These are phyloP conservation scores for Eulithis prunata DNA, from an alignment of 2,888 invertebrate genomes.

Conservation along the genomic window DNA sequence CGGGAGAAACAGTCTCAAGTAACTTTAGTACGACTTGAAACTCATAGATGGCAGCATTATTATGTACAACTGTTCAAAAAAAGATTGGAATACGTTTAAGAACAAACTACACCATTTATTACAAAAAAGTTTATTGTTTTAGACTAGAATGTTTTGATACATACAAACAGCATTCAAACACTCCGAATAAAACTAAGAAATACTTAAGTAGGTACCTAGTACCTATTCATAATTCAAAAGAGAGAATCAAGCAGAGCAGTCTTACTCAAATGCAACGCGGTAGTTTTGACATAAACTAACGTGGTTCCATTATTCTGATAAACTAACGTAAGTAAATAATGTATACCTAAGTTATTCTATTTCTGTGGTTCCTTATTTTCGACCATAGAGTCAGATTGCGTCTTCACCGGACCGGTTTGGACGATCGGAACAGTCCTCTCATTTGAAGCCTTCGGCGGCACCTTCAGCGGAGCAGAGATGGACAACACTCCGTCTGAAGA, in stretches of 20 bases:
- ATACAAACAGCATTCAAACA: slow-evolving; percentile 7
- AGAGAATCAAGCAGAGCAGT: slow-evolving; percentile 4
- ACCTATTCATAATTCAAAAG: not conserved
- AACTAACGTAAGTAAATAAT: too few relatives aligned
- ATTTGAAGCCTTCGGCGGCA: slow-evolving; percentile 62
- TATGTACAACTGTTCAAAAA: not conserved
- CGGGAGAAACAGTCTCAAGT: too few relatives aligned
- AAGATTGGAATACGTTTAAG: too few relatives aligned
- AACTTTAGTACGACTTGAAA: not conserved
- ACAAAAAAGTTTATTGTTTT: slow-evolving; percentile 5
- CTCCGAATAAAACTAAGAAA: not conserved
- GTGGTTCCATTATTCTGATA: not conserved
- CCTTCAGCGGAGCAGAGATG: slow-evolving; percentile 86
- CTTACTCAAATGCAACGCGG: slow-evolving; percentile 16
- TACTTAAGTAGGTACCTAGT: not conserved
- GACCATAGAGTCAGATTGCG: slow-evolving; percentile 37
- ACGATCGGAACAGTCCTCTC: slow-evolving; percentile 88
- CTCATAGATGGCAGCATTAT: slow-evolving; percentile 1
- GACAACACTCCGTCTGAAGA: slow-evolving; percentile 91
- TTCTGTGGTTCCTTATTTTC: slow-evolving; percentile 40
- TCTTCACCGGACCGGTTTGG: slow-evolving; percentile 87
- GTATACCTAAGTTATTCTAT: not conserved
- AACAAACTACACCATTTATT: too few relatives aligned
- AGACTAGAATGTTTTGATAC: slow-evolving; percentile 3
- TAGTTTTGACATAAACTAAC: not conserved